Percentiles rank a stretch among this genome's conserved stretches.
phyloP scores from a whole-genome alignment of 2,888 invertebrate genomes.

The Allygus modestus region DNA sequence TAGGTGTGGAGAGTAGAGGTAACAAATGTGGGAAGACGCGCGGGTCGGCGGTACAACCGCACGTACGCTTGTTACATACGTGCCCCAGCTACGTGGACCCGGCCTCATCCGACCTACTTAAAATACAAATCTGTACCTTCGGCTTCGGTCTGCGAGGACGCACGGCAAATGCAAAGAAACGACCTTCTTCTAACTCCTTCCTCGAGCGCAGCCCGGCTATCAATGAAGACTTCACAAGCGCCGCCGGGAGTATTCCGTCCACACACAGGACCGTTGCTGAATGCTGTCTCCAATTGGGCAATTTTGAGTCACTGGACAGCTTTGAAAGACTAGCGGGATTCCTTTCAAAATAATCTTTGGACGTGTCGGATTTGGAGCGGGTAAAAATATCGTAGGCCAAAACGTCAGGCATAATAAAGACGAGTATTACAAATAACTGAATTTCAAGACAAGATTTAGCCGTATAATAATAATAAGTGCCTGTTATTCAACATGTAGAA shows the following conservation, averaged over 20 bases:
- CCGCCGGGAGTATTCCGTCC: conserved; percentile 26
- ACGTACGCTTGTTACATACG: conserved; percentile 49
- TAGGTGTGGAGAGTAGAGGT: conserved; percentile 3
- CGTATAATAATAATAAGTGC: no score
- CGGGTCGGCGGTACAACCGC: conserved; percentile 24
- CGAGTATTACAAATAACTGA: no score
- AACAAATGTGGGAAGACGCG: conserved; percentile 50
- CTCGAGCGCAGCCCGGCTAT: conserved; percentile 14
- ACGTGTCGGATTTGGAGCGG: no score
- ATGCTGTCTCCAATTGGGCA: not conserved
- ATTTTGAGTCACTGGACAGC: no score
- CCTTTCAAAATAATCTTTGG: no score
- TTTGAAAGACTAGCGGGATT: no score
- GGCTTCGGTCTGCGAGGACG: not conserved
- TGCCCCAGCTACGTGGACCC: not conserved
- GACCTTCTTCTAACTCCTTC: conserved; percentile 54
- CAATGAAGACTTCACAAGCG: conserved; percentile 9
- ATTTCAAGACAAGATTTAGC: no score
- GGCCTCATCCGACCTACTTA: conserved; percentile 11
- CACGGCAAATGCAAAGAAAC: conserved; percentile 26
- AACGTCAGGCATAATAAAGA: no score
- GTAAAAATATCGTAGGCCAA: no score
- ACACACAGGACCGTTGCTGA: not conserved
- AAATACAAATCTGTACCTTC: conserved; percentile 21
- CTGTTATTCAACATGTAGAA: no score